phyloP scores from a whole-genome alignment of 35 echinoderm and acorn worm genomes.

The Ophioderma brevispina region DNA sequence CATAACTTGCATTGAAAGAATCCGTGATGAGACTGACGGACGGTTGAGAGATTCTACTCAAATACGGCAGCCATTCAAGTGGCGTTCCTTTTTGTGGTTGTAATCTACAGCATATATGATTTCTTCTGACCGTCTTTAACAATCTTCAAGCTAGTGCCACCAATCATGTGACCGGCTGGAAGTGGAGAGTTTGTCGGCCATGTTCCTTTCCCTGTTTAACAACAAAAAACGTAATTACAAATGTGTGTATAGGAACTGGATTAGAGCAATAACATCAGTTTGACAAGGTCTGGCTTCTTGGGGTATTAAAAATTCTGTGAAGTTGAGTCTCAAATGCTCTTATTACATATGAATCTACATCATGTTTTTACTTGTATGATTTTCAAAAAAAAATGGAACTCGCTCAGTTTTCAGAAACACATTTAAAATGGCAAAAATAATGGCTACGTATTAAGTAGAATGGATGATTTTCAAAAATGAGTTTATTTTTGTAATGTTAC shows the following conservation, averaged over 20 bases:
- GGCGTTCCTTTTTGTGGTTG: constrained; percentile 98
- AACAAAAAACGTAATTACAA: not conserved
- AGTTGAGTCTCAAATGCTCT: too few species aligned
- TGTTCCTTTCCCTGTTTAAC: constrained; percentile 87
- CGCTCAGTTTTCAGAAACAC: not conserved
- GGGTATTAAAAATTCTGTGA: too few species aligned
- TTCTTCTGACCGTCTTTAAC: constrained; percentile 96
- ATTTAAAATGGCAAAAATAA: not conserved
- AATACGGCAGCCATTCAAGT: constrained; percentile 96
- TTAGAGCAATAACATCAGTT: not conserved
- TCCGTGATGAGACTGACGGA: constrained; percentile 96
- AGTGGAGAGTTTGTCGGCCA: constrained; percentile 87
- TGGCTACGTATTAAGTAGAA: not conserved
- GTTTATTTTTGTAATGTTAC: not conserved
- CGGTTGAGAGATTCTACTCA: constrained; percentile 82
- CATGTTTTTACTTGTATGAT: not conserved
- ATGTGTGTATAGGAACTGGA: not conserved
- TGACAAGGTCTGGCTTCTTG: not conserved
- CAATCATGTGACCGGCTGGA: constrained; percentile 98
- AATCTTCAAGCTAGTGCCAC: constrained; percentile 96
- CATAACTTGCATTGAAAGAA: constrained; percentile 89
- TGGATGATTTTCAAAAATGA: not conserved
- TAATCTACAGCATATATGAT: constrained; percentile 97
- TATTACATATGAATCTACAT: not conserved
- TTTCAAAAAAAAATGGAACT: not conserved